phyloP scores from a whole-genome alignment of 1,140 invertebrate species.

The Samia ricini region DNA sequence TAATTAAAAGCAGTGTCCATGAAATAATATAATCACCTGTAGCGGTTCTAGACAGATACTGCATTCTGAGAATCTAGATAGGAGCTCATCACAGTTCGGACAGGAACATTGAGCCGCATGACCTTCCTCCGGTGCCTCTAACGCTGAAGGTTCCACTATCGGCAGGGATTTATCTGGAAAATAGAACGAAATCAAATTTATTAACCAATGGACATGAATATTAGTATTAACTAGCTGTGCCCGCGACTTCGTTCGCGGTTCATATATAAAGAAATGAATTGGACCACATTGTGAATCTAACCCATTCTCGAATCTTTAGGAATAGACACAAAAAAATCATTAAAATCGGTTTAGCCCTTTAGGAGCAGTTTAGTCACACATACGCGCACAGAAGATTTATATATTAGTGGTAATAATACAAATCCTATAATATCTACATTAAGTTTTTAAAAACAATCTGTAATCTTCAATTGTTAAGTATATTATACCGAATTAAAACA shows the following conservation, averaged over 20 bases:
- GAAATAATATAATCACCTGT: conserved; percentile 50
- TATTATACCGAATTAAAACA: too few species aligned
- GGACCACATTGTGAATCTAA: neutral
- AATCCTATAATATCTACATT: too few species aligned
- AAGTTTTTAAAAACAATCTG: too few species aligned
- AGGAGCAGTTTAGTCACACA: too few species aligned
- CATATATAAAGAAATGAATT: neutral
- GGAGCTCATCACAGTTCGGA: conserved; percentile 63
- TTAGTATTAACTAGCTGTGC: too few species aligned
- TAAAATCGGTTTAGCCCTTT: too few species aligned
- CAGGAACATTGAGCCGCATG: conserved; percentile 60
- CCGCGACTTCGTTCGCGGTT: too few species aligned
- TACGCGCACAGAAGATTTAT: too few species aligned
- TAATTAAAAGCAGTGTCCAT: too few species aligned
- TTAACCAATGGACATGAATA: neutral
- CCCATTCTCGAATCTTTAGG: too few species aligned
- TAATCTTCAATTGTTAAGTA: too few species aligned
- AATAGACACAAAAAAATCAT: too few species aligned
- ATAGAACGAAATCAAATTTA: conserved; percentile 20
- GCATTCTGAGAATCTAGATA: conserved; percentile 68
- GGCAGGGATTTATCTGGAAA: conserved; percentile 61
- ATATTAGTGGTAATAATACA: neutral
- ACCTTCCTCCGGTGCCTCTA: conserved; percentile 42
- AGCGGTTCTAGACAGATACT: conserved; percentile 71
- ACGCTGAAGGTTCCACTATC: conserved; percentile 40